A percentile compares a stretch with the other conserved stretches of the same genome.
Evolutionary conservation across 2,113 vertebrate species (phyloP).

Genomic region (Hippoglossus stenolepis): DNA sequence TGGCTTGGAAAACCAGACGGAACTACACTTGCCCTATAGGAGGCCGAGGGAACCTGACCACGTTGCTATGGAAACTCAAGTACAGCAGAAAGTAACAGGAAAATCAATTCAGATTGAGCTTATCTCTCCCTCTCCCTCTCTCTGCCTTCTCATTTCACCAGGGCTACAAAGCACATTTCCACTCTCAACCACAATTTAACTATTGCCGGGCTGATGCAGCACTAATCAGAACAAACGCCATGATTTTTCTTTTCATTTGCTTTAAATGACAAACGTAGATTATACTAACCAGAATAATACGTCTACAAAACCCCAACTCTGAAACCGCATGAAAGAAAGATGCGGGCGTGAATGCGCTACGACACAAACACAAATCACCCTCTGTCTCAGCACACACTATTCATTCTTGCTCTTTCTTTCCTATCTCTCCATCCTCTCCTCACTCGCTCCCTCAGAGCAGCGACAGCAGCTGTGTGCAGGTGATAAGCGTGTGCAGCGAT

Average conservation of each 20-base stretch:
- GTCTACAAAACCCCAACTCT: conserved; percentile 18
- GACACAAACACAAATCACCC: conserved; percentile 61
- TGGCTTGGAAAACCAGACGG: conserved; percentile 80
- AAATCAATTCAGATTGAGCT: conserved; percentile 85
- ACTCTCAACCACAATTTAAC: conserved; percentile 63
- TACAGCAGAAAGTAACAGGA: conserved; percentile 85
- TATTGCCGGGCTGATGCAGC: conserved; percentile 53
- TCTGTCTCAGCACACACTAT: conserved; percentile 47
- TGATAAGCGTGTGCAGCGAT: conserved; percentile 79
- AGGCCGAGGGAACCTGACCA: conserved; percentile 84
- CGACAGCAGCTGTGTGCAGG: conserved; percentile 79
- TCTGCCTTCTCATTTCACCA: conserved; percentile 68
- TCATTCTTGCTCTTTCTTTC: conserved; percentile 58
- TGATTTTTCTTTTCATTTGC: conserved; percentile 33
- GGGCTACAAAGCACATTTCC: conserved; percentile 67
- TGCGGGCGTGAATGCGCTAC: conserved; percentile 23
- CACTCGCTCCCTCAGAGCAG: conserved; percentile 63
- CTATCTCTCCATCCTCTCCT: conserved; percentile 30
- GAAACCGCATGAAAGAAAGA: conserved; percentile 44
- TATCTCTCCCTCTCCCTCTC: conserved; percentile 54
- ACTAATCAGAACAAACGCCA: conserved; percentile 48
- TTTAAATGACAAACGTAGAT: conserved; percentile 48
- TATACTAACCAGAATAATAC: conserved; percentile 23
- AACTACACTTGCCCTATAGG: conserved; percentile 85
- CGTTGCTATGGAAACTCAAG: conserved; percentile 86